A percentile compares a stretch with the other conserved stretches of the same genome.
Evolutionary conservation across 2,888 invertebrate species (phyloP).

Genomic region (Aethes cnicana): DNA sequence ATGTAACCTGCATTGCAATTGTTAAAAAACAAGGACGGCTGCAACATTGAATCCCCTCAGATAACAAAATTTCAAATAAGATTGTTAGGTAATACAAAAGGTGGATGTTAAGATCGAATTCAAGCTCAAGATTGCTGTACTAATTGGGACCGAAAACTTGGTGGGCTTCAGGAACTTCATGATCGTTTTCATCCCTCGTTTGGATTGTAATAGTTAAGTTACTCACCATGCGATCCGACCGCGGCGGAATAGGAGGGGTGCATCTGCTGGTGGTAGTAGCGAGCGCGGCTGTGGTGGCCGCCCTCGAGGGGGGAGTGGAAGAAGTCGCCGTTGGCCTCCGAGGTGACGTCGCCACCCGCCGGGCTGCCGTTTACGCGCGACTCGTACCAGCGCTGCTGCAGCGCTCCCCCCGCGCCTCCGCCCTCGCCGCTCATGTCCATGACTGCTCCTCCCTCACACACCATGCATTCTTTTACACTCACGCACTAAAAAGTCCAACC

Average conservation of each 20-base stretch:
- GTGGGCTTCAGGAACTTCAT: too few relatives aligned
- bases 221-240: constrained; percentile 79
- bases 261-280: constrained; percentile 83
- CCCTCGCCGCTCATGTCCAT: constrained; percentile 81
- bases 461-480: constrained; percentile 79
- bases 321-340: constrained; percentile 80
- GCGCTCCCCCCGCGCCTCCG: constrained; percentile 67
- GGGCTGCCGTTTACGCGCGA: constrained; percentile 80
- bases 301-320: constrained; percentile 81
- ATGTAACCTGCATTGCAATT: too few relatives aligned
- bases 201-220: constrained; percentile 6
- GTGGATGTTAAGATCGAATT: too few relatives aligned
- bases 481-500: constrained; percentile 75
- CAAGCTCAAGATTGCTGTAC: too few relatives aligned
- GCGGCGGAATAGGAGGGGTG: constrained; percentile 81
- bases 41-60: too few relatives aligned
- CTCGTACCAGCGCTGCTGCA: constrained; percentile 82
- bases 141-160: too few relatives aligned
- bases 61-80: too few relatives aligned
- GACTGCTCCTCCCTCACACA: constrained; percentile 76
- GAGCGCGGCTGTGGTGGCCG: constrained; percentile 79
- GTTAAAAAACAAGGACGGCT: too few relatives aligned
- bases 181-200: too few relatives aligned
- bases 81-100: too few relatives aligned
- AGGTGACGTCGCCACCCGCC: constrained; percentile 71